Evolutionary conservation across 2,888 invertebrate species (phyloP).

Genomic region (Panzeria rudis): DNA sequence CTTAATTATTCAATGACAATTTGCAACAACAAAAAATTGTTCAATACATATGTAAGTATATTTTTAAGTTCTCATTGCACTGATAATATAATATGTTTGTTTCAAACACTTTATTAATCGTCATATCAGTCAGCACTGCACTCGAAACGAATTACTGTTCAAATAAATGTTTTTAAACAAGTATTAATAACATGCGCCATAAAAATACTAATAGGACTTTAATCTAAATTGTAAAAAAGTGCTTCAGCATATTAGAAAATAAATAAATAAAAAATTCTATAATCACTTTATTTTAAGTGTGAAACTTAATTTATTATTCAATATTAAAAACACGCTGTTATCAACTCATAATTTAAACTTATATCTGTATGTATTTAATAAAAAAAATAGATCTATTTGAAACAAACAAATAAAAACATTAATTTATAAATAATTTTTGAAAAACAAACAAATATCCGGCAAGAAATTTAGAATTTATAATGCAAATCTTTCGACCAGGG

Average conservation of each 20-base stretch:
- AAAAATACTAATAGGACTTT: conserved; percentile 41
- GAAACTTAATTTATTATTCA: conserved; percentile 49
- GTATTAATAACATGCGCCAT: background rate
- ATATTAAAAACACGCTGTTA: conserved; percentile 34
- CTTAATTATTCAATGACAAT: background rate
- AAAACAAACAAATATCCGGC: conserved; percentile 15
- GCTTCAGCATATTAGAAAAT: conserved; percentile 1
- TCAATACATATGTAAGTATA: too few relatives aligned
- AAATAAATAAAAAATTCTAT: background rate
- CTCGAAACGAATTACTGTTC: background rate
- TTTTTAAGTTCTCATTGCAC: too few relatives aligned
- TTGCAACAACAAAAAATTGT: too few relatives aligned
- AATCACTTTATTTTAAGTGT: conserved; percentile 39
- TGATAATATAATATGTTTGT: background rate
- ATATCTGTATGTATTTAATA: background rate
- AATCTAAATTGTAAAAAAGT: conserved; percentile 34
- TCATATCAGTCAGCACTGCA: background rate
- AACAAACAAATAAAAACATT: conserved; percentile 24
- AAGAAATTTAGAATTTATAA: background rate
- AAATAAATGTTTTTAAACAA: background rate
- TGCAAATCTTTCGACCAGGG: too few relatives aligned
- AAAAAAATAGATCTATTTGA: conserved; percentile 14
- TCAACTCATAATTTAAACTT: conserved; percentile 7
- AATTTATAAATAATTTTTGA: background rate
- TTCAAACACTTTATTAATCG: conserved; percentile 5